Base-by-base conservation (phyloP, 2,113 vertebrate genomes). In the Saimiri boliviensis region DNA sequence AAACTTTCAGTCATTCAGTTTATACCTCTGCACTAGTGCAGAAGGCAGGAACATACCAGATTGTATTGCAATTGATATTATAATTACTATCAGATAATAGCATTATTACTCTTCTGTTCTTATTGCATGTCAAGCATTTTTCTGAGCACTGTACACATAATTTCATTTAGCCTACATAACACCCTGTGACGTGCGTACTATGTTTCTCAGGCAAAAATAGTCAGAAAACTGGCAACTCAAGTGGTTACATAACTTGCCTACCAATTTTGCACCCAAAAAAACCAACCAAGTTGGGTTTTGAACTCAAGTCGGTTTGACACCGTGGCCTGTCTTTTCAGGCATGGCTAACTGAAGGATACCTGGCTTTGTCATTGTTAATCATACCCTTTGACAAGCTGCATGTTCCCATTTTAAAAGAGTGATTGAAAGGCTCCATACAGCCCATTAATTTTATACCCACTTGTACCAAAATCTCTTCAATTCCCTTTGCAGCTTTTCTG, bases 391-490 rank as follows among this genome's bases (percentile, higher is more conserved):
- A 97, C 91, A 95, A 13, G 94, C 42, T 92, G 49, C 82, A 81
- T 89, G 91, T 76, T 91, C 92, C 93, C 93, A 95, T 97, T 98
- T 94, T 74, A 73, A 68, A 98, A 93, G 92, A 96, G 86, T 98
- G 97, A 98, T 54, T 93, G 90, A 97, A 98, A 97, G 87, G 79
- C 70, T 97, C 32, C 70, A 88, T 88, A 96, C 30, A 98, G 93
- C 49, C 85, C 96, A 95, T 98, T 98, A 93, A 97, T 97, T 98
- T 98, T 97, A 98, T 90, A 97, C 17, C 21, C 23, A 93, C 70
- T 95, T 47, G 1, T 98, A 97, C 92, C 94, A 96, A 97, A 96
- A 95, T 82, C 49, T 97, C 95, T 97, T 91, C 79, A 96, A 94
- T 93, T 97, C 27, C 94, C 95, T 97, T 94, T 74, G 94, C 86